Conservation (phyloP, 2,113 vertebrate genomes). For the Apaloderma vittatum region DNA sequence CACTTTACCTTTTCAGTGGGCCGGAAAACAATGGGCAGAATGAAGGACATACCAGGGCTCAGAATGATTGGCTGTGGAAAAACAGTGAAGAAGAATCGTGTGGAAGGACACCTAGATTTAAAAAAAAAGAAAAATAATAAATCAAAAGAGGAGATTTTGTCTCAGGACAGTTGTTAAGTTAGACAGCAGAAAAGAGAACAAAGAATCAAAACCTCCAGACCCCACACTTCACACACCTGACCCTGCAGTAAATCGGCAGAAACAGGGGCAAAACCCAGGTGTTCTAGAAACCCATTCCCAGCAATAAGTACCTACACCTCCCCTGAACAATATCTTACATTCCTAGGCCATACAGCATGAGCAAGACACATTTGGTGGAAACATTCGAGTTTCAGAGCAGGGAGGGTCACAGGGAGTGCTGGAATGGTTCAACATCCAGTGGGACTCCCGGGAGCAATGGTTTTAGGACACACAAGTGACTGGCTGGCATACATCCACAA, state of each 20-base stretch:
- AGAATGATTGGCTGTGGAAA: slow-evolving; percentile 83
- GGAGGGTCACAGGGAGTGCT: background rate
- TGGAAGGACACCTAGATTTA: slow-evolving; percentile 83
- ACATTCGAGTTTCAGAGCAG: background rate
- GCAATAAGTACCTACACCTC: background rate
- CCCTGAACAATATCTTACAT: background rate
- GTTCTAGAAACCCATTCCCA: background rate
- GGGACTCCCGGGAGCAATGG: background rate
- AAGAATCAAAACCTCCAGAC: background rate
- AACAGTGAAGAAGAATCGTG: slow-evolving; percentile 85
- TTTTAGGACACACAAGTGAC: slow-evolving; percentile 19
- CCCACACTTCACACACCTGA: background rate
- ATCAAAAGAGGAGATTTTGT: background rate
- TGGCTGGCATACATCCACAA: slow-evolving; percentile 56
- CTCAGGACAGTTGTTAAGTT: background rate
- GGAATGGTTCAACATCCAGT: background rate
- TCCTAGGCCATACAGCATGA: background rate
- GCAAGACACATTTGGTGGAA: background rate
- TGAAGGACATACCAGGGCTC: slow-evolving; percentile 87
- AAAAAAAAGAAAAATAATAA: background rate
- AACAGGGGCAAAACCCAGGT: background rate
- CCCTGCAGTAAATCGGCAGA: background rate
- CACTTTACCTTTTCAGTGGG: slow-evolving; percentile 87
- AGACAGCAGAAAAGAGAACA: background rate
- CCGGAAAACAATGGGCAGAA: slow-evolving; percentile 87